Evolutionary conservation across 2,113 vertebrate species (phyloP), one percentile per base, ranked within the genome.

Genomic region (Nothobranchius furzeri): DNA sequence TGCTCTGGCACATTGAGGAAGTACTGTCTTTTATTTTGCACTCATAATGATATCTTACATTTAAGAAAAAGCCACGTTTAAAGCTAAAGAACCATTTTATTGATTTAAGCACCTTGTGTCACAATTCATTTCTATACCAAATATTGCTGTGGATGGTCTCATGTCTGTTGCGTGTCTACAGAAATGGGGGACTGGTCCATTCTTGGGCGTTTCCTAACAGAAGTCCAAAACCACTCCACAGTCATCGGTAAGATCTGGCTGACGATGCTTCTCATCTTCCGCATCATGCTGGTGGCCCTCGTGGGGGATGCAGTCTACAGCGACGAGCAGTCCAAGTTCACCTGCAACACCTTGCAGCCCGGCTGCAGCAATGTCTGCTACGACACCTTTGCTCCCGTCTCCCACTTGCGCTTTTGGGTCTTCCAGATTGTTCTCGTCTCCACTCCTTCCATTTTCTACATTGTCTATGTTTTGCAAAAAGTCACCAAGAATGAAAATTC

Each of bases 201-300:
- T 71, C 88, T 92, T 82, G 85, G 89, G 49, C 84, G 85, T 63
- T 92, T 93, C 78, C 85, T 93, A 56, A 84, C 78, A 0, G 92
- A 93, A 69, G 86, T 92, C 60, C 89, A 92, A 60, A 93, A 92
- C 74, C 88, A 92, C 42, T 91, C 91, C 20, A 92, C 90, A 0
- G 88, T 90, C 30, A 88, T 88, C 3, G 89, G 92, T 30, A 93
- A 94, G 88, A 91, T 92, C 47, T 92, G 91, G 91, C 90, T 94
- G 70, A 90, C 85, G 0, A 85, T 92, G 85, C 79, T 93, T 63
- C 88, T 92, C 36, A 90, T 93, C 68, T 93, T 92, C 79, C 81
- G 83, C 42, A 93, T 93, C 69, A 75, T 93, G 68, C 81, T 93
- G 20, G 91, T 92, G 69, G 89, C 90, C 2, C 46, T 91, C 68